phyloP scores from a whole-genome alignment of 2,888 invertebrate genomes.

The Polydrusus cervinus region DNA sequence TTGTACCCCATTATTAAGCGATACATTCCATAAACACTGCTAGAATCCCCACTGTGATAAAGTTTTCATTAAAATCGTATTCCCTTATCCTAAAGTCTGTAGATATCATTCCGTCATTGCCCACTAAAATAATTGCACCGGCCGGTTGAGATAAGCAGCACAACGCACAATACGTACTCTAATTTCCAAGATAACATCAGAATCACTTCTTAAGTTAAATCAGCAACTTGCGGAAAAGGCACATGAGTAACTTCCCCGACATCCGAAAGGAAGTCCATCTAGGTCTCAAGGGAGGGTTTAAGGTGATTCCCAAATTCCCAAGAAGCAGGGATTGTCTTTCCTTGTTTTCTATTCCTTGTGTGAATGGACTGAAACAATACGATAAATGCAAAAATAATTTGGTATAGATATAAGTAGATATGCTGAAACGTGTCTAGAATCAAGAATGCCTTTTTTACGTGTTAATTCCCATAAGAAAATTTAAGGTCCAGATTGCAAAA shows the following conservation, averaged over 20 bases:
- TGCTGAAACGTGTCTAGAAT: too few relatives aligned
- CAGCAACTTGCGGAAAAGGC: constrained; percentile 64
- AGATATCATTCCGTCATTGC: neutral
- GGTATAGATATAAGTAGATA: too few relatives aligned
- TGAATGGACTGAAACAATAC: neutral
- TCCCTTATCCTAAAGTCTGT: neutral
- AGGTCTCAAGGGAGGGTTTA: constrained; percentile 66
- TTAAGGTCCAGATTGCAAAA: too few relatives aligned
- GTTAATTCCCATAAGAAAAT: too few relatives aligned
- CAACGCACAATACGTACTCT: constrained; percentile 23
- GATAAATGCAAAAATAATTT: too few relatives aligned
- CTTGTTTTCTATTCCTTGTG: constrained; percentile 62
- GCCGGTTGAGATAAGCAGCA: constrained; percentile 18
- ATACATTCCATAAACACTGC: too few relatives aligned
- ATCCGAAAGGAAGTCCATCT: constrained; percentile 70
- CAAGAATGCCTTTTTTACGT: too few relatives aligned
- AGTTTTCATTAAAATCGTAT: too few relatives aligned
- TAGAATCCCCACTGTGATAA: neutral
- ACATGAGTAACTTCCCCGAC: constrained; percentile 65
- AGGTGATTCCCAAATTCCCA: constrained; percentile 69
- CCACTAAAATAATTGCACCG: neutral
- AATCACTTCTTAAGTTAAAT: constrained; percentile 34
- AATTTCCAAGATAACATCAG: constrained; percentile 32
- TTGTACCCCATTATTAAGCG: too few relatives aligned
- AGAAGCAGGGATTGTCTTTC: constrained; percentile 69